Percentiles rank a stretch among this genome's conserved stretches.
Conservation (phyloP, 2,113 vertebrate genomes). For the Gymnocephalus cernua region DNA sequence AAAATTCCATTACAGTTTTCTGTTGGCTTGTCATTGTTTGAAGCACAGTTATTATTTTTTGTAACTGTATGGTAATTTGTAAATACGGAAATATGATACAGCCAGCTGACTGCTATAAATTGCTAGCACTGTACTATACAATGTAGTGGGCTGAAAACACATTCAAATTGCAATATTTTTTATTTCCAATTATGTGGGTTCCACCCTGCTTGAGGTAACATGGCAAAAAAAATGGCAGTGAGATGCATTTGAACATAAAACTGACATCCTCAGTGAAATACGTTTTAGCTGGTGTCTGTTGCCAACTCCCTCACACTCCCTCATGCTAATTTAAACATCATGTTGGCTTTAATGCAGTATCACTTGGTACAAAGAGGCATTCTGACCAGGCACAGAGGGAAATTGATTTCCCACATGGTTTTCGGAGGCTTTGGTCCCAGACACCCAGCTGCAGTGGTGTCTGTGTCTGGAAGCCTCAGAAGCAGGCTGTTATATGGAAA, state of each 20-base stretch:
- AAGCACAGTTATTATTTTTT: slow-evolving; percentile 24
- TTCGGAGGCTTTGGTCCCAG: slow-evolving; percentile 60
- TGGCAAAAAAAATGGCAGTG: slow-evolving; percentile 30
- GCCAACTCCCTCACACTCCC: slow-evolving; percentile 27
- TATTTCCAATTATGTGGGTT: slow-evolving; percentile 45
- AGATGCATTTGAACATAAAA: slow-evolving; percentile 39
- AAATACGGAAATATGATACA: slow-evolving; percentile 21
- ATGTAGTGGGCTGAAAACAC: slow-evolving; percentile 25
- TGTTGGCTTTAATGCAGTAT: slow-evolving; percentile 45
- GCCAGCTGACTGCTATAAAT: slow-evolving; percentile 2
- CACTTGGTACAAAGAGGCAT: slow-evolving; percentile 49
- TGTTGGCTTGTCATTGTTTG: slow-evolving; percentile 15
- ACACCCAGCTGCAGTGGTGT: slow-evolving; percentile 68
- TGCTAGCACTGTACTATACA: neutral
- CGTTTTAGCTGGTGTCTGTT: slow-evolving; percentile 21
- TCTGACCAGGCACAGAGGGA: slow-evolving; percentile 52
- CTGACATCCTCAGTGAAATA: slow-evolving; percentile 21
- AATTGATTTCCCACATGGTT: slow-evolving; percentile 69
- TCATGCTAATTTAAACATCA: slow-evolving; percentile 50
- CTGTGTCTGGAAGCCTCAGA: slow-evolving; percentile 56
- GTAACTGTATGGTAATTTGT: neutral
- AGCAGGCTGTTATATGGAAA: slow-evolving; percentile 59
- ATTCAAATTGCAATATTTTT: slow-evolving; percentile 33
- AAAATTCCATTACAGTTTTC: slow-evolving; percentile 37
- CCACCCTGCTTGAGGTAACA: slow-evolving; percentile 65